These are phyloP conservation scores for Temnopleurus reevesii DNA, from an alignment of 53 echinoderm and acorn worm species.

Conservation along the genomic window DNA sequence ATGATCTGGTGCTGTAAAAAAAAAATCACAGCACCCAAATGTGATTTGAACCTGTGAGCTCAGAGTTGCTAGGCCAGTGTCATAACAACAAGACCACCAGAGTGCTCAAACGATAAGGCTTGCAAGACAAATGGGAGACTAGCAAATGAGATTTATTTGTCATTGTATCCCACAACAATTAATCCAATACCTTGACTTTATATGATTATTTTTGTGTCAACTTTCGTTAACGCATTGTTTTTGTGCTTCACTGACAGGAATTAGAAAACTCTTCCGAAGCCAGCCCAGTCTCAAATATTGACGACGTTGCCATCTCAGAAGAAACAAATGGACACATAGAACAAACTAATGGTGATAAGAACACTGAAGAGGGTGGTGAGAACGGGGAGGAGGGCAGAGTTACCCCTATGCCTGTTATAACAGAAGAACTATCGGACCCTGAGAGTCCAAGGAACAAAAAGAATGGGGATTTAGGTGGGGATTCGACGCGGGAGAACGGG, in stretches of 20 bases:
- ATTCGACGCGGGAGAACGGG: conserved; percentile 56
- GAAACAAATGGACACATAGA: conserved; percentile 51
- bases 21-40: too few relatives aligned
- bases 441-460: conserved; percentile 50
- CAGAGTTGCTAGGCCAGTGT: too few relatives aligned
- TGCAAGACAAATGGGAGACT: too few relatives aligned
- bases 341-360: not conserved
- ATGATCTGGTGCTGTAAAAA: too few relatives aligned
- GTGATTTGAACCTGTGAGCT: too few relatives aligned
- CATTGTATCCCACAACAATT: too few relatives aligned
- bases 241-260: conserved; percentile 5
- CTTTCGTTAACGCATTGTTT: not conserved
- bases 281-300: conserved; percentile 78
- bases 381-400: conserved; percentile 62
- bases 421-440: conserved; percentile 64
- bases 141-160: too few relatives aligned
- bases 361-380: conserved; percentile 19
- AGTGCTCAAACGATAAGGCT: too few relatives aligned
- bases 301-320: conserved; percentile 57
- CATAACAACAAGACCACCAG: too few relatives aligned
- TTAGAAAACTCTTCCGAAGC: conserved; percentile 55
- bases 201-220: too few relatives aligned
- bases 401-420: conserved; percentile 67
- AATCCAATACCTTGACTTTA: too few relatives aligned
- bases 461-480: conserved; percentile 54